Base-by-base conservation (phyloP, 2,888 invertebrate species). In the Sceliomorpha sp. region DNA sequence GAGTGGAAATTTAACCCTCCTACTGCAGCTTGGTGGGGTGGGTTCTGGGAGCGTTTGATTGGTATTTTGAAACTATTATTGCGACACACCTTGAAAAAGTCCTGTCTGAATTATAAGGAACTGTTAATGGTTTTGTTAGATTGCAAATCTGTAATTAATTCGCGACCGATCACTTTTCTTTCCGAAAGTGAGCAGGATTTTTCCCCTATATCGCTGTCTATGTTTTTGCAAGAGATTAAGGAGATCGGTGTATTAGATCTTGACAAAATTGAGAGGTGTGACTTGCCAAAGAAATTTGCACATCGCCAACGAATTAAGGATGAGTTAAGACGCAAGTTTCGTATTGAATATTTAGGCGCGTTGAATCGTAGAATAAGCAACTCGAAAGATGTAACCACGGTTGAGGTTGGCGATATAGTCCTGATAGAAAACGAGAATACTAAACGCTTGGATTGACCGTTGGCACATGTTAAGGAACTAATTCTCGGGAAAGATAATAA, bases 31-130 rank as follows among this genome's bases (percentile, higher is more conserved):
- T 58, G 39, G 48, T 34, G 48, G 45, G 45, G 42, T n/a, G n/a
- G n/a, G n/a, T n/a, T n/a, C n/a, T n/a, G n/a, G n/a, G n/a, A n/a
- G n/a, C n/a, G n/a, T n/a, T 9, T 48, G 1, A 42, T 31, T n/a
- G 40, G 20, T 84, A 50, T 20, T 44, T 85, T 89, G 55, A 73
- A 88, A 14, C 62, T 73, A 8, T 36, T 88, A 8, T 50, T 89
- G n/a, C 51, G 80, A n/a, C 77, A 77, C 45, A 75, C 83, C 0
- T 37, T 89, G 2, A 84, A 87, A 1, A 75, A 73, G 31, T 73
- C 81, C 1, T 72, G 73, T 24, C 37, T 88, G 5, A 44, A 39
- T 0, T 70, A 40, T n/a, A 77, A 81, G 47, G 76, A 84, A 13
- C 14, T 88, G 12, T 8, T 15, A 4, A 85, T 82, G 0, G 42